These are phyloP conservation scores for Epinephelus lanceolatus DNA, from an alignment of 2,113 vertebrate genomes.

Conservation along the genomic window DNA sequence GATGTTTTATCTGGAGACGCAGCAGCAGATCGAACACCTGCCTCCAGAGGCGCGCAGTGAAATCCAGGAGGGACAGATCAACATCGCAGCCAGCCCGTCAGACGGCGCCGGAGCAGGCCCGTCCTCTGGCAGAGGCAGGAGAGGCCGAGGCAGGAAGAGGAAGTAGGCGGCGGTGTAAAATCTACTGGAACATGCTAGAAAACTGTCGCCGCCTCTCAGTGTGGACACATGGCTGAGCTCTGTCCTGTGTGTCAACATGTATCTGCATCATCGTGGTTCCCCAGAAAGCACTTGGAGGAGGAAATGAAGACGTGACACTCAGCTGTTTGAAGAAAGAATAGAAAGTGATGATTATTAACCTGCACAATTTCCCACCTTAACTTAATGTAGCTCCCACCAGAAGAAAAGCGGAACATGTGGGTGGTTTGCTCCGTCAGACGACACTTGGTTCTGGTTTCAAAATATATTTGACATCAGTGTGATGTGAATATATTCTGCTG, in stretches of 20 bases:
- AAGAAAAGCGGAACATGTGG: background rate
- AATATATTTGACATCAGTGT: background rate
- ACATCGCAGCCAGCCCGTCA: slow-evolving; percentile 87
- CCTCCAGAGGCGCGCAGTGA: slow-evolving; percentile 92
- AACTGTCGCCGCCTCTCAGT: background rate
- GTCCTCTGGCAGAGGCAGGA: slow-evolving; percentile 84
- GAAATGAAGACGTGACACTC: background rate
- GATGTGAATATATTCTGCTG: slow-evolving; percentile 32
- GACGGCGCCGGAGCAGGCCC: slow-evolving; percentile 77
- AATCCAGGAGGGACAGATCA: slow-evolving; percentile 98
- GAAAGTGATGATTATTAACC: slow-evolving; percentile 18
- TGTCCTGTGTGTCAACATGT: background rate
- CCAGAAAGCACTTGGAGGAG: background rate
- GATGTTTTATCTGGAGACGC: slow-evolving; percentile 97
- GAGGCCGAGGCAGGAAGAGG: slow-evolving; percentile 93
- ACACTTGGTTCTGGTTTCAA: background rate
- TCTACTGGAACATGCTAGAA: slow-evolving; percentile 1
- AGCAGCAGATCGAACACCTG: slow-evolving; percentile 95
- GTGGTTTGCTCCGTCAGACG: background rate
- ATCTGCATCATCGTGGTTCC: slow-evolving; percentile 15
- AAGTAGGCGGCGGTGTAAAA: slow-evolving; percentile 79
- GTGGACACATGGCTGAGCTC: background rate
- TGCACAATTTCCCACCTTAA: background rate
- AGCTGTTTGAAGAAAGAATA: background rate
- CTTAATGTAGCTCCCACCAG: background rate